Evolutionary conservation across 2,797 vertebrate species (phyloP), one percentile per base, ranked within the genome.

Genomic region (Xenopus petersii): DNA sequence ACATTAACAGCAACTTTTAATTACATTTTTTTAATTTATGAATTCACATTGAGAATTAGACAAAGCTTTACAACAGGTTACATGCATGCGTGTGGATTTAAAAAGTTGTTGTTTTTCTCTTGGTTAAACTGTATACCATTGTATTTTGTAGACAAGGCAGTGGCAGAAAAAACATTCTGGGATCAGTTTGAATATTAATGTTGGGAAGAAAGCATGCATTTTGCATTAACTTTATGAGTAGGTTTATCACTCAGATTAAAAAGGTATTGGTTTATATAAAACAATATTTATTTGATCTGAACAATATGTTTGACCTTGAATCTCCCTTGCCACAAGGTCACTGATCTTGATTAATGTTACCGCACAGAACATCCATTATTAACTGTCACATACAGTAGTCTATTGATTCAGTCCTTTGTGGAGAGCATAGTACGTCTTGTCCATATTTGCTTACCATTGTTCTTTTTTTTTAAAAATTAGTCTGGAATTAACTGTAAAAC

Each of bases 391-490:
- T 21, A 21, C 21, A 21, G 63, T 55, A n/a, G 21, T 56, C 11
- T 64, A 76, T 76, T 76, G 68, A 71, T 71, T 69, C 13, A 26
- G 42, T 47, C 24, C 42, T 65, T 30, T 61, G 61, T 15, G 10
- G 62, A 71, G 36, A 65, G 67, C 47, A 71, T 42, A 76, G 58
- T 24, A 75, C 67, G 49, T 61, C 30, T 58, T 63, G 48, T 63
- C 17, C 21, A 71, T 64, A 64, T 64, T 21, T 47, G 36, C 17
- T 64, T 64, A 51, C 13, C 26, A 24, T 48, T 49, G 58, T 8
- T 70, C 24, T 75, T 58, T 26, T 48, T 48, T 30, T 46, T 24
- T 33, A 24, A 56, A 56, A 56, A 64, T 64, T 64, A 58, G 17
- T 10, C 36, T 17, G 5, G 46, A 64, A 63, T 63, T 42, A 36